phyloP scores from a whole-genome alignment of 2,797 vertebrate genomes.

The Sebastes wilsoni region DNA sequence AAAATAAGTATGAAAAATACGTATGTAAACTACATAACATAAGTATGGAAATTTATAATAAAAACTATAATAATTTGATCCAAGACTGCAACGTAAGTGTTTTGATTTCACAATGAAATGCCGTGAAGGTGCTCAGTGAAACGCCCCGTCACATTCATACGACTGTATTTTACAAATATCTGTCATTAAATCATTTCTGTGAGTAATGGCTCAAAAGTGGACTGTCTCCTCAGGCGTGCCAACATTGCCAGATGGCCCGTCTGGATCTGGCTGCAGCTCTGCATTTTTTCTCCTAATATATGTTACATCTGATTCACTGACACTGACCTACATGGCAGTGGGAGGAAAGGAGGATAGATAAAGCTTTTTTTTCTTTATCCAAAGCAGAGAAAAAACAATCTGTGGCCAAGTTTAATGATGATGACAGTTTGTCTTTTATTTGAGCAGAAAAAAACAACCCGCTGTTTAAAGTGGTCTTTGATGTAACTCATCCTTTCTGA shows the following conservation, averaged over 20 bases:
- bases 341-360: conserved; percentile 53
- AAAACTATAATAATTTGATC: background rate
- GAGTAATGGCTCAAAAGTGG: conserved; percentile 52
- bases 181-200: conserved; percentile 49
- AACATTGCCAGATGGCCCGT: conserved; percentile 65
- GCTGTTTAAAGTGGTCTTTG: conserved; percentile 62
- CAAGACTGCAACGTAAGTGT: background rate
- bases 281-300: conserved; percentile 52
- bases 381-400: conserved; percentile 54
- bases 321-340: conserved; percentile 67
- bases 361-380: conserved; percentile 52
- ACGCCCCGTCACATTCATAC: conserved; percentile 18
- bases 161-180: conserved; percentile 47
- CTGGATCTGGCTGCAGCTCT: conserved; percentile 51
- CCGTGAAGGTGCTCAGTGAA: background rate
- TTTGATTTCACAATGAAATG: conserved; percentile 43
- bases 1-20: too few species aligned
- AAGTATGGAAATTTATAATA: too few species aligned
- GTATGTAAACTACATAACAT: too few species aligned
- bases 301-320: conserved; percentile 66
- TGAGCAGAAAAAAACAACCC: conserved; percentile 50
- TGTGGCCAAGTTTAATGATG: conserved; percentile 61
- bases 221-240: conserved; percentile 32
- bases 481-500: conserved; percentile 59
- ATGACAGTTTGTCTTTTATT: conserved; percentile 71